A percentile compares a stretch with the other conserved stretches of the same genome.
Conservation (phyloP, 2,113 vertebrate genomes). For the Chloroceryle aenea region DNA sequence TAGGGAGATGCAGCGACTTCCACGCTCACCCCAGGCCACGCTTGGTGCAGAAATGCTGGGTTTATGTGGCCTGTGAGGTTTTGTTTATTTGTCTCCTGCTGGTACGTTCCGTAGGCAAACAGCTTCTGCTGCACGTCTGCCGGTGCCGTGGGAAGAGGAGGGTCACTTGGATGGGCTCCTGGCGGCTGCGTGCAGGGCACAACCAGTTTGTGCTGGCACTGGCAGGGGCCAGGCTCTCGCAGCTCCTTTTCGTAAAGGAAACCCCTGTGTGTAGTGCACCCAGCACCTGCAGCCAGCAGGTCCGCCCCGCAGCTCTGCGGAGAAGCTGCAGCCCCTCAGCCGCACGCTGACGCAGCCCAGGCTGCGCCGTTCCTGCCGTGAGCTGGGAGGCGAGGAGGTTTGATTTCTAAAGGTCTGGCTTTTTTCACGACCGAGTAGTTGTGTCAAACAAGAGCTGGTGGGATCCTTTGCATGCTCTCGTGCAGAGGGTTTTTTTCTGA, state of each 20-base stretch:
- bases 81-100: not conserved
- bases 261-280: not conserved
- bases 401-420: not conserved
- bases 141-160: fast-evolving
- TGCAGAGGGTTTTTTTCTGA: not conserved
- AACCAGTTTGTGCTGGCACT: fast-evolving
- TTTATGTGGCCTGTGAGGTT: not conserved
- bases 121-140: not conserved
- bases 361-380: not conserved
- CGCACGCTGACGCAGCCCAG: fast-evolving
- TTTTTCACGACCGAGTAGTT: not conserved
- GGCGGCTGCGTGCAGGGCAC: fast-evolving
- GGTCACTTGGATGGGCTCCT: fast-evolving
- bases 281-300: not conserved
- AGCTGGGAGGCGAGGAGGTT: not conserved
- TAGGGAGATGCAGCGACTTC: not conserved
- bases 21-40: not conserved
- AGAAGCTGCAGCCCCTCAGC: not conserved
- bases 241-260: not conserved
- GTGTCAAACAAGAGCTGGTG: not conserved
- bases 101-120: fast-evolving
- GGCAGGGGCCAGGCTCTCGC: not conserved
- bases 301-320: not conserved
- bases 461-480: not conserved
- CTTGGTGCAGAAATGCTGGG: fast-evolving